Conservation (phyloP, 2,797 vertebrate genomes). For the Nyctibius grandis region DNA sequence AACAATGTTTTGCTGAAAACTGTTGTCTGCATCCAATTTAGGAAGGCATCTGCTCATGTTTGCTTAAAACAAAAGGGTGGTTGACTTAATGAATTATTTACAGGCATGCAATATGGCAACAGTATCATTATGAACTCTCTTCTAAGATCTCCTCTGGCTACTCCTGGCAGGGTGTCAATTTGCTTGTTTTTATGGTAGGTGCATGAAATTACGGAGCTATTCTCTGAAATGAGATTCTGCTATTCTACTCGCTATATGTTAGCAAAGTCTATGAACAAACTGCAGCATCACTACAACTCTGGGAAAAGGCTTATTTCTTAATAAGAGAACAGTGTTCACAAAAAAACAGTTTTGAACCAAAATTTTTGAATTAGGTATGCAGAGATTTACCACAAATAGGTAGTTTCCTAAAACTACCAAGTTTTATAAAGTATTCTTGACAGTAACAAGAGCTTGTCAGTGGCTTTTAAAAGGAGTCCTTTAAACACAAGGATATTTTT, state of each 20-base stretch:
- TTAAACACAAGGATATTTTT: background rate
- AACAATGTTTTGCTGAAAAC: conserved; percentile 68
- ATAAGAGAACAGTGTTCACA: background rate
- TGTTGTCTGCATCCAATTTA: conserved; percentile 71
- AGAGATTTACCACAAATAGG: background rate
- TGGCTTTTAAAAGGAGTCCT: background rate
- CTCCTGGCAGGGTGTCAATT: conserved; percentile 78
- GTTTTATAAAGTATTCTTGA: background rate
- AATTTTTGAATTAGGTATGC: background rate
- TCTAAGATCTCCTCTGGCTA: conserved; percentile 78
- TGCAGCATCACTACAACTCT: background rate
- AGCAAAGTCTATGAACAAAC: conserved; percentile 10
- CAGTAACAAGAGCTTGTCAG: background rate
- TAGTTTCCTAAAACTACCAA: background rate
- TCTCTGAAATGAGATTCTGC: conserved; percentile 62
- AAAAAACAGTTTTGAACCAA: background rate
- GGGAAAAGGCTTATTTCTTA: background rate
- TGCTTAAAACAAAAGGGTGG: conserved; percentile 79
- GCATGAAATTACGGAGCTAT: conserved; percentile 61
- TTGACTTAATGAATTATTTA: conserved; percentile 84
- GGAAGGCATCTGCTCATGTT: conserved; percentile 77
- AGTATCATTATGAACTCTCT: conserved; percentile 72
- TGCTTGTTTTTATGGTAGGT: conserved; percentile 77
- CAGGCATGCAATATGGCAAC: conserved; percentile 73
- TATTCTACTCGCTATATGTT: conserved; percentile 30